phyloP scores from a whole-genome alignment of 2,797 vertebrate genomes.

The Urosaurus nigricauda region DNA sequence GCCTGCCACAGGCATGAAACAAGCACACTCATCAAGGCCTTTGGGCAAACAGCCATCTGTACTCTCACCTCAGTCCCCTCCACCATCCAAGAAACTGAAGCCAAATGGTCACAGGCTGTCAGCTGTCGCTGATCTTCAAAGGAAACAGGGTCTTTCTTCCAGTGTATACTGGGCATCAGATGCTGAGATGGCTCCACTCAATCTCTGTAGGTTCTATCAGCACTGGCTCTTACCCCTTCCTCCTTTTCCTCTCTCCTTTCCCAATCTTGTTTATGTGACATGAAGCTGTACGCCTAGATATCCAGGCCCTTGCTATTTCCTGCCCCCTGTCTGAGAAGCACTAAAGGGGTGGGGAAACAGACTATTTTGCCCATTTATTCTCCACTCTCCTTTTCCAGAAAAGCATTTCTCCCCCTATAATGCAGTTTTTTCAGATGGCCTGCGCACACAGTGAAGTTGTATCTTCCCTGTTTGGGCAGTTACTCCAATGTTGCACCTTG shows the following conservation, averaged over 20 bases:
- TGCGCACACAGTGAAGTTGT: slow-evolving; percentile 22
- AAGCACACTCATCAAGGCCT: slow-evolving; percentile 46
- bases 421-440: slow-evolving; percentile 14
- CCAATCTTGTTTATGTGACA: neutral
- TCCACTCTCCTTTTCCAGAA: slow-evolving; percentile 12
- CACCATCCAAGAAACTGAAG: slow-evolving; percentile 81
- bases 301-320: neutral
- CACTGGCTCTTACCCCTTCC: slow-evolving; percentile 65
- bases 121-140: slow-evolving; percentile 75
- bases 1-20: slow-evolving; percentile 74
- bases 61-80: slow-evolving; percentile 78
- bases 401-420: neutral
- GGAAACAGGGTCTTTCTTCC: slow-evolving; percentile 79
- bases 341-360: neutral
- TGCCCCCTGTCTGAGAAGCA: slow-evolving; percentile 6
- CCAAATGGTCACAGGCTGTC: slow-evolving; percentile 60
- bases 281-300: slow-evolving; percentile 36
- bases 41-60: slow-evolving; percentile 70
- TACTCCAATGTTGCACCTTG: neutral
- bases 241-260: slow-evolving; percentile 1
- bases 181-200: slow-evolving; percentile 85
- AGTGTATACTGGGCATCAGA: slow-evolving; percentile 88
- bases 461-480: slow-evolving; percentile 6
- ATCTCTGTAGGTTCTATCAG: slow-evolving; percentile 85
- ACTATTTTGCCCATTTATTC: neutral